Evolutionary conservation across 1,140 invertebrate species (phyloP).

Genomic region (Drosophila guanche): DNA sequence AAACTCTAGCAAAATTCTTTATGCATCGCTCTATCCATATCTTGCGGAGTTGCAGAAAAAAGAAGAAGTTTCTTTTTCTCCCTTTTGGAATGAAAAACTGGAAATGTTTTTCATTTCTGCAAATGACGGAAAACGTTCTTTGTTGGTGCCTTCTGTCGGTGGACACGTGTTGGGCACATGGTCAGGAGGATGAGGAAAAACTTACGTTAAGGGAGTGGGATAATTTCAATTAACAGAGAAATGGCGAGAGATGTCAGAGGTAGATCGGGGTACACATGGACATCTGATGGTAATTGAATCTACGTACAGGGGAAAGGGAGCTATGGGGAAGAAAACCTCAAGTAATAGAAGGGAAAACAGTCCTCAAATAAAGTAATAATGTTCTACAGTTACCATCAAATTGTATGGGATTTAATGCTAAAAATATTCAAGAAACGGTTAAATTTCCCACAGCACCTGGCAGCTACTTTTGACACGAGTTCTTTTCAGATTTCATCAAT

Average conservation of each 20-base stretch:
- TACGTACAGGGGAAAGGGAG: background rate
- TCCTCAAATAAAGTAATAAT: slow-evolving; percentile 16
- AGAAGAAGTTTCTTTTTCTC: slow-evolving; percentile 46
- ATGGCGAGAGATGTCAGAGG: background rate
- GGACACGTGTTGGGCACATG: slow-evolving; percentile 57
- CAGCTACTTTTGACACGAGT: too few relatives aligned
- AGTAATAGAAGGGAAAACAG: slow-evolving; percentile 14
- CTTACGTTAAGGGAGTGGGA: slow-evolving; percentile 10
- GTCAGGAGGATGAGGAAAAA: slow-evolving; percentile 23
- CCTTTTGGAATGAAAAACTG: slow-evolving; percentile 53
- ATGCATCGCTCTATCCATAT: background rate
- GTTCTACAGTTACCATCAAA: too few relatives aligned
- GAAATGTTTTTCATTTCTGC: slow-evolving; percentile 59
- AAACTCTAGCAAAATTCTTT: slow-evolving; percentile 35
- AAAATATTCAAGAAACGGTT: too few relatives aligned
- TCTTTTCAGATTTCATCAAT: too few relatives aligned
- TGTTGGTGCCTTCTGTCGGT: slow-evolving; percentile 1
- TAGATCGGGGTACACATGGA: slow-evolving; percentile 6
- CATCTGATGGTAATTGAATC: slow-evolving; percentile 45
- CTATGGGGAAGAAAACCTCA: slow-evolving; percentile 1
- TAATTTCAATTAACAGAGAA: slow-evolving; percentile 32
- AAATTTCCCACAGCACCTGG: too few relatives aligned
- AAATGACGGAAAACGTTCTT: slow-evolving; percentile 60
- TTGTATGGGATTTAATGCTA: too few relatives aligned
- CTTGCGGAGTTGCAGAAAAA: slow-evolving; percentile 14